Conservation (phyloP, 2,797 vertebrate genomes). For the Otolemur crassicaudatus region DNA sequence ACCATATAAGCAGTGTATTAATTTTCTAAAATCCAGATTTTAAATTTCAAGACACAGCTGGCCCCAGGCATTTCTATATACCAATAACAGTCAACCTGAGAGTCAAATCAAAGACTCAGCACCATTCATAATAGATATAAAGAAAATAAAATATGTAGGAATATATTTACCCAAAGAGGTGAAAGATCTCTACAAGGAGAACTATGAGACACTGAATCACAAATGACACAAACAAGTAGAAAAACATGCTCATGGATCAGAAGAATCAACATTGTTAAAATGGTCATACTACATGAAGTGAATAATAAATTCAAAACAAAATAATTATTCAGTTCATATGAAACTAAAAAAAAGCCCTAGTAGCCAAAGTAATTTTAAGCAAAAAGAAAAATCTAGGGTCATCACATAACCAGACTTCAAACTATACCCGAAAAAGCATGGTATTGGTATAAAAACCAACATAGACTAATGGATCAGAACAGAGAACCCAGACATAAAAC, state of each 20-base stretch:
- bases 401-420: neutral
- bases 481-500: neutral
- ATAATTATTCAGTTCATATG: neutral
- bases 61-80: neutral
- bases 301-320: neutral
- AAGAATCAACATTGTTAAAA: neutral
- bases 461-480: neutral
- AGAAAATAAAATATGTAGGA: no score
- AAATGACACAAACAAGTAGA: neutral
- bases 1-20: neutral
- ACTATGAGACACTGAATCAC: neutral
- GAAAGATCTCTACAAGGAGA: neutral
- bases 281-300: neutral
- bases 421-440: neutral
- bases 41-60: conserved; percentile 41
- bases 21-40: conserved; percentile 50
- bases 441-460: neutral
- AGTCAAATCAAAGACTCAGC: neutral
- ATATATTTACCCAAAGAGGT: neutral
- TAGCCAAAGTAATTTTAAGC: neutral
- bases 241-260: neutral
- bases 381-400: neutral
- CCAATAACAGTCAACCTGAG: neutral
- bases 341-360: neutral
- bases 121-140: neutral